Evolutionary conservation across 2,888 invertebrate species (phyloP), one percentile per base, ranked within the genome.

Genomic region (Mythimna albipuncta): DNA sequence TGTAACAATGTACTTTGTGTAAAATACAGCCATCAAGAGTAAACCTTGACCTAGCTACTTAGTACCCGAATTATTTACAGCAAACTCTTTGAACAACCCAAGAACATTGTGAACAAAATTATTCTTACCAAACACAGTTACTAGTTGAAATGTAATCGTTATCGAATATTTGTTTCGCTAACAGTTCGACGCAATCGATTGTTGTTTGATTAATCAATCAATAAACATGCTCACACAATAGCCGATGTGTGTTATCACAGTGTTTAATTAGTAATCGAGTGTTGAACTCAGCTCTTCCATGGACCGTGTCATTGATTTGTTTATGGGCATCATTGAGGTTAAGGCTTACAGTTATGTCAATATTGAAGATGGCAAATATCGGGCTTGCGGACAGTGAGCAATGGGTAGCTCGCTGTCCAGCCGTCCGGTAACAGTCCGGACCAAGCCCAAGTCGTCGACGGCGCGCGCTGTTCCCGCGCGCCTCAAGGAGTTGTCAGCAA

Each of bases 151-250:
- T 21, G 35, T 47, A 32, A 66, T 59, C 35, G 35, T 44, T 55
- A 61, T 19, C 59, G 32, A 69, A 62, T 50, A 69, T 52, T 50
- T 58, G 47, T 52, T 52, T 21, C 47, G 26, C 10, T 57, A 26
- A 52, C 19, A 54, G n/a, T 47, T 44, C 58, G n/a, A 10, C 32
- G 26, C 41, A 64, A 69, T 44, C 54, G 44, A 77, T 81, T 72
- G 35, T 72, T 77, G 55, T 68, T 52, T 54, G 52, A 66, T 64
- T 67, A 26, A 70, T 10, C 19, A 59, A 41, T 78, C 68, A 73
- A 66, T 73, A 77, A 82, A 73, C 73, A 73, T 7, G 41, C 7
- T n/a, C 19, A 62, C 52, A 77, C 73, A 78, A 82, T 77, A 63
- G 57, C 44, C 19, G n/a, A 26, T 41, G n/a, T 44, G 21, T 72